Conservation (phyloP, 2,797 vertebrate genomes). For the Gila robusta region DNA sequence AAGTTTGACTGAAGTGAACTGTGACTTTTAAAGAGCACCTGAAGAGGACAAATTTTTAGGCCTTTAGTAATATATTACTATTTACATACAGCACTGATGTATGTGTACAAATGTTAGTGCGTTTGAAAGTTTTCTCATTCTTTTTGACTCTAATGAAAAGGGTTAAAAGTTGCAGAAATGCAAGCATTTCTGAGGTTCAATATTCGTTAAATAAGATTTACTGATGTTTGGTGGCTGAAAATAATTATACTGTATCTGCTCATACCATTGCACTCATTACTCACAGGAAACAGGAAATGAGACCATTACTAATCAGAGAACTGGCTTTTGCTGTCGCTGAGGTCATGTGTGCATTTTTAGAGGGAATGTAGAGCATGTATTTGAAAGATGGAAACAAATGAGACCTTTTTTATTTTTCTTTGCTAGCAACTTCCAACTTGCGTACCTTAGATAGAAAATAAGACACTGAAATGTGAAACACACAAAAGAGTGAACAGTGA, state of each 20-base stretch:
- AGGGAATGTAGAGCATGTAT: constrained; percentile 58
- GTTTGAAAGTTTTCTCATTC: constrained; percentile 77
- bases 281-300: constrained; percentile 52
- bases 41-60: constrained; percentile 80
- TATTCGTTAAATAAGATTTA: constrained; percentile 42
- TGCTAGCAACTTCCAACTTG: constrained; percentile 56
- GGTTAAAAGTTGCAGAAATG: constrained; percentile 18
- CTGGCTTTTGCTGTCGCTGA: constrained; percentile 62
- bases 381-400: constrained; percentile 30
- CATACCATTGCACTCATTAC: constrained; percentile 73
- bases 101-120: constrained; percentile 68
- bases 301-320: constrained; percentile 58
- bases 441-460: constrained; percentile 66
- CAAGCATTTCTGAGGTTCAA: constrained; percentile 19
- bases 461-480: constrained; percentile 70
- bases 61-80: constrained; percentile 78
- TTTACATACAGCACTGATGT: constrained; percentile 62
- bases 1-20: constrained; percentile 76
- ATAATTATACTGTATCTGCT: constrained; percentile 63
- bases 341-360: constrained; percentile 55
- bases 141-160: constrained; percentile 1
- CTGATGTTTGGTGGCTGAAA: constrained; percentile 45
- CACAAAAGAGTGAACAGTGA: constrained; percentile 68
- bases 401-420: constrained; percentile 50
- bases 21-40: constrained; percentile 72